Percentiles rank a stretch among this genome's conserved stretches.
Conservation (phyloP, 2,113 vertebrate genomes). For the Neolamprologus cancellatus region DNA sequence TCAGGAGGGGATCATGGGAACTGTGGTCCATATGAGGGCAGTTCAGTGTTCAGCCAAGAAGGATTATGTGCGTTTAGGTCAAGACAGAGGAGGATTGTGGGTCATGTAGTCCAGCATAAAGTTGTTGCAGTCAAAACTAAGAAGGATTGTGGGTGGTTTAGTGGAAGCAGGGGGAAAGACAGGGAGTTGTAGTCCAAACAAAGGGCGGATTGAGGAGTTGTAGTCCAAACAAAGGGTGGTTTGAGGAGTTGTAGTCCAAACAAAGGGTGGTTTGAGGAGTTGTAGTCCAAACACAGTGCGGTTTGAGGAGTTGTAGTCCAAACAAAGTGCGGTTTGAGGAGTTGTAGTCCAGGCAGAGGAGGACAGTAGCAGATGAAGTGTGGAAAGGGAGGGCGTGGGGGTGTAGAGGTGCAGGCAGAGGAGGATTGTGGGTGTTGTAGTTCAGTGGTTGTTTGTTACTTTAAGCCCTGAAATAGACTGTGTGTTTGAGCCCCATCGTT, state of each 20-base stretch:
- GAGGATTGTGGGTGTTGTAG: conserved; percentile 7
- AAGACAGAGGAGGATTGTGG: background rate
- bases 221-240: background rate
- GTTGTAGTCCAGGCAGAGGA: background rate
- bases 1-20: background rate
- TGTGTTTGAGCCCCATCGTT: conserved; percentile 62
- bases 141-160: background rate
- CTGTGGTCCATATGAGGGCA: background rate
- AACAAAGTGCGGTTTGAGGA: accelerated
- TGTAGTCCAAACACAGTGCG: background rate
- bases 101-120: background rate
- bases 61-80: background rate
- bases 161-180: accelerated
- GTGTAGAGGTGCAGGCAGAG: background rate
- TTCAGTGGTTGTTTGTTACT: conserved; percentile 20
- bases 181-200: background rate
- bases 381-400: background rate
- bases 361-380: background rate
- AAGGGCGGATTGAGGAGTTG: background rate
- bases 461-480: conserved; percentile 63
- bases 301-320: background rate
- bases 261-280: accelerated
- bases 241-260: background rate
- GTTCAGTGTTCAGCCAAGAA: background rate
- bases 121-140: background rate